These are phyloP conservation scores for Lycophotia porphyrea DNA, from an alignment of 2,888 invertebrate genomes.

Conservation along the genomic window DNA sequence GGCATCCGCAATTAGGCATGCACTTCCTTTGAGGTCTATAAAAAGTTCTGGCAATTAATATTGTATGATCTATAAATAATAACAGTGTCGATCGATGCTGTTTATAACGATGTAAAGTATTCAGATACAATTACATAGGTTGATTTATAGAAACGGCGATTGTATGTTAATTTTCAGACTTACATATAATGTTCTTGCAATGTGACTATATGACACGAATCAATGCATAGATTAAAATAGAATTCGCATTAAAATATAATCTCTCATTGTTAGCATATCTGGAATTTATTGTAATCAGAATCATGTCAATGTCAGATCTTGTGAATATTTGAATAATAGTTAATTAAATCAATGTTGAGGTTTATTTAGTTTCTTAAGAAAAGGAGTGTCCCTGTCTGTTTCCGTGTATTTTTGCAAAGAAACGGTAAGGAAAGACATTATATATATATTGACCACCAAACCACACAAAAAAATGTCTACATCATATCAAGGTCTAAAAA, in stretches of 20 bases:
- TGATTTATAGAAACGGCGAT: constrained; percentile 53
- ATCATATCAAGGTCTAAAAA: neutral
- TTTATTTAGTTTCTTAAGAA: constrained; percentile 21
- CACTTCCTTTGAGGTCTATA: neutral
- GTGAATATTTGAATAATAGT: constrained; percentile 10
- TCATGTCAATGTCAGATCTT: constrained; percentile 44
- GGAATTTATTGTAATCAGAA: constrained; percentile 40
- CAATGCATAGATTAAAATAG: constrained; percentile 52
- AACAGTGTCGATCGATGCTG: constrained; percentile 5
- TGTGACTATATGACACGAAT: constrained; percentile 42
- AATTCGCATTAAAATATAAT: constrained; percentile 47
- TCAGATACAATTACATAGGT: constrained; percentile 14
- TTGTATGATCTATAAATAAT: constrained; percentile 26
- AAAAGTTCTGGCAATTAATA: constrained; percentile 23
- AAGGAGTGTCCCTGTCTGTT: neutral
- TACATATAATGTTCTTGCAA: constrained; percentile 34
- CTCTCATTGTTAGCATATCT: constrained; percentile 35
- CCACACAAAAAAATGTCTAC: neutral
- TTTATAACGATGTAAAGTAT: constrained; percentile 10
- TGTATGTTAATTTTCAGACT: constrained; percentile 61
- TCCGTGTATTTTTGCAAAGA: constrained; percentile 5
- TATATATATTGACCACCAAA: neutral
- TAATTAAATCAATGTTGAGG: constrained; percentile 2
- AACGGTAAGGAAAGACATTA: neutral
- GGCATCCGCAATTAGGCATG: constrained; percentile 3